These are phyloP conservation scores for Apeltes quadracus DNA, from an alignment of 2,113 vertebrate species.

Conservation along the genomic window DNA sequence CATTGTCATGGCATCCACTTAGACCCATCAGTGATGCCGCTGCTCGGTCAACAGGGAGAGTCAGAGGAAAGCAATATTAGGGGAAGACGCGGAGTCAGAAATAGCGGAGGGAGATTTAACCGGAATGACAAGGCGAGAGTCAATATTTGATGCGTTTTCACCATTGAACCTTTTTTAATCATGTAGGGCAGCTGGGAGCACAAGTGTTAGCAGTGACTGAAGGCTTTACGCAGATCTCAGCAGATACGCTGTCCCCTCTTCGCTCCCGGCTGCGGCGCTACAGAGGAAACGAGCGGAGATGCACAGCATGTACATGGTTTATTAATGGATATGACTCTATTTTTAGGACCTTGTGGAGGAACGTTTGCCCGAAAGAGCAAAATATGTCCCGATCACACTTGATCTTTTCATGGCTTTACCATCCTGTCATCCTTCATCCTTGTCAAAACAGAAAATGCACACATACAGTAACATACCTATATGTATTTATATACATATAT, in stretches of 20 bases:
- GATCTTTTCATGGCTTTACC: constrained; percentile 20
- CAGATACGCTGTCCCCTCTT: constrained; percentile 17
- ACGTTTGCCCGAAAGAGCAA: constrained; percentile 39
- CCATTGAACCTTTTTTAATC: constrained; percentile 45
- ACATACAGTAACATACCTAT: no score
- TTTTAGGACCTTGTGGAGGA: constrained; percentile 56
- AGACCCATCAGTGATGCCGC: constrained; percentile 53
- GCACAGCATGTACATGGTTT: constrained; percentile 75
- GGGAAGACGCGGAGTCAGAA: constrained; percentile 27
- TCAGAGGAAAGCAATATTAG: constrained; percentile 21
- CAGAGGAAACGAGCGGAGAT: constrained; percentile 44
- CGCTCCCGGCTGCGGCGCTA: constrained; percentile 47
- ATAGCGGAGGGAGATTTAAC: constrained; percentile 23
- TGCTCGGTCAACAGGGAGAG: constrained; percentile 56
- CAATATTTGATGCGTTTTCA: constrained; percentile 52
- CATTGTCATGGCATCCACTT: constrained; percentile 69
- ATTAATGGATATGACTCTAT: constrained; percentile 71
- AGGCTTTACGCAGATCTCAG: constrained; percentile 34
- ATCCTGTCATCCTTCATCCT: neutral
- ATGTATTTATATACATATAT: no score
- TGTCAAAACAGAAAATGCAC: no score
- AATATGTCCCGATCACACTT: constrained; percentile 36
- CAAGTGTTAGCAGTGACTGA: constrained; percentile 23
- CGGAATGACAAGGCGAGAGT: constrained; percentile 38
- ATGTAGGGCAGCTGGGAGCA: constrained; percentile 31